phyloP scores from a whole-genome alignment of 30 jellyfish, hydroid and myxozoan species.

The Aurelia sp. region DNA sequence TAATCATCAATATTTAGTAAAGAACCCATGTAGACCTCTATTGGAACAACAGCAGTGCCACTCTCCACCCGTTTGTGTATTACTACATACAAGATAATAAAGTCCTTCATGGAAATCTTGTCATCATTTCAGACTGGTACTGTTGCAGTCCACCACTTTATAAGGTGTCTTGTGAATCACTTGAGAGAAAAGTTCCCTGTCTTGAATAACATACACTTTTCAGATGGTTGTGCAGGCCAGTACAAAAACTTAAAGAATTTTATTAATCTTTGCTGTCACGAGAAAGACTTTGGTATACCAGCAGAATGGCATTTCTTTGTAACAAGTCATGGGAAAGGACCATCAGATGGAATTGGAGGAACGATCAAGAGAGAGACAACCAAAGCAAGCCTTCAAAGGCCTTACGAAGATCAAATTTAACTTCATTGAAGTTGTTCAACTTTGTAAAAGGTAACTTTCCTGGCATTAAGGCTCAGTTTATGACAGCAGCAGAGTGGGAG shows the following conservation, averaged over 20 bases:
- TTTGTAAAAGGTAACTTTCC: not conserved
- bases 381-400: too few relatives aligned
- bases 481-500: not conserved
- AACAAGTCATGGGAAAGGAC: constrained; percentile 49
- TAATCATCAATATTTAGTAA: not conserved
- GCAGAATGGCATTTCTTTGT: constrained; percentile 65
- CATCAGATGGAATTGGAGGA: constrained; percentile 28
- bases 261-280: not conserved
- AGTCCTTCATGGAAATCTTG: too few relatives aligned
- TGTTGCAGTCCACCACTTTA: constrained; percentile 19
- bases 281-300: constrained; percentile 20
- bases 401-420: too few relatives aligned
- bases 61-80: too few relatives aligned
- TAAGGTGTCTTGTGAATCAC: not conserved
- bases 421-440: not conserved
- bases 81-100: not conserved
- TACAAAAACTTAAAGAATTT: too few relatives aligned
- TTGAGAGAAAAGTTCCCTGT: not conserved
- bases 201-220: not conserved
- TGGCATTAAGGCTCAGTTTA: not conserved
- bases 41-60: too few relatives aligned
- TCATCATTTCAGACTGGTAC: constrained; percentile 8
- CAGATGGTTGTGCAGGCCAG: too few relatives aligned
- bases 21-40: not conserved
- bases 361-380: too few relatives aligned